phyloP scores from a whole-genome alignment of 1,140 invertebrate species.

The Philopotamus ludificatus region DNA sequence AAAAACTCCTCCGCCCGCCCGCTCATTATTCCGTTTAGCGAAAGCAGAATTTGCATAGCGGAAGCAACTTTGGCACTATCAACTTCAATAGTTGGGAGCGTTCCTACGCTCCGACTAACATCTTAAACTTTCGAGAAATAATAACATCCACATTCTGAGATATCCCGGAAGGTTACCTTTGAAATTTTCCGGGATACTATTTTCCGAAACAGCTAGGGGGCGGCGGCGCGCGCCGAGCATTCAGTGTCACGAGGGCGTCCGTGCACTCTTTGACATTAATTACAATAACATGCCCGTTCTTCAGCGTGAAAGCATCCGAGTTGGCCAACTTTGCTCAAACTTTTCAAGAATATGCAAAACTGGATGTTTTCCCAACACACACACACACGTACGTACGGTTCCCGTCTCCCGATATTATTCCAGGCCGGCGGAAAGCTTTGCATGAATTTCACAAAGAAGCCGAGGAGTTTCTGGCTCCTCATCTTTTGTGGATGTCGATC shows the following conservation, averaged over 20 bases:
- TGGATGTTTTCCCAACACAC: slow-evolving; percentile 33
- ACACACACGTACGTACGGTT: slow-evolving; percentile 18
- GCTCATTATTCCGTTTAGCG: too few relatives aligned
- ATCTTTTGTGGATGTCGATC: not conserved
- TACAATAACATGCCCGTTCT: slow-evolving; percentile 29
- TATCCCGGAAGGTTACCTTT: too few relatives aligned
- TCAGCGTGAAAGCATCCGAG: slow-evolving; percentile 19
- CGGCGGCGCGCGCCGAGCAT: not conserved
- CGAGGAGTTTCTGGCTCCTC: not conserved
- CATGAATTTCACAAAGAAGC: slow-evolving; percentile 24
- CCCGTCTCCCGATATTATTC: slow-evolving; percentile 25
- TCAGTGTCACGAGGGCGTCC: slow-evolving; percentile 1
- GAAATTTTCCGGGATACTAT: too few relatives aligned
- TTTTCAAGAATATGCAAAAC: slow-evolving; percentile 30
- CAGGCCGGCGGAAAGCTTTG: slow-evolving; percentile 13
- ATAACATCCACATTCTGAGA: too few relatives aligned
- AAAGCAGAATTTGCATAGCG: too few relatives aligned
- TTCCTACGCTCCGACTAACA: too few relatives aligned
- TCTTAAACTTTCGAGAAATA: too few relatives aligned
- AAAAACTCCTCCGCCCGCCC: too few relatives aligned
- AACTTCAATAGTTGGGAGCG: too few relatives aligned
- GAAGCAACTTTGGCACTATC: too few relatives aligned
- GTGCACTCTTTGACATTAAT: slow-evolving; percentile 16
- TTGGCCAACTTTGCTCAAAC: slow-evolving; percentile 20
- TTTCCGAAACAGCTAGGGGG: too few relatives aligned